Conservation (phyloP, 2,113 vertebrate genomes). For the Plestiodon gilberti region DNA sequence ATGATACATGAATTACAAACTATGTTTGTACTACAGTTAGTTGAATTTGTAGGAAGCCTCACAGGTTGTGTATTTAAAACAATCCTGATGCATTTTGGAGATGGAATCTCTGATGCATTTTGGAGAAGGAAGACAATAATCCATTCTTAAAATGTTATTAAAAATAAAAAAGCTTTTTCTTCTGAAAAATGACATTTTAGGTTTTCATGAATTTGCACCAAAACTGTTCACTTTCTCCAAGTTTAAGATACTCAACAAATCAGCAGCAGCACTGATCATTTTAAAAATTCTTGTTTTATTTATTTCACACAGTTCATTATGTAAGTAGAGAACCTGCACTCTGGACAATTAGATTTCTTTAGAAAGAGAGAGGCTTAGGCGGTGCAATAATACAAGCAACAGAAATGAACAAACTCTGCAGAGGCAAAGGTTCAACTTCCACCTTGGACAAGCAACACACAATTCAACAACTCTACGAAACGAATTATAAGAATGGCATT, state of each 20-base stretch:
- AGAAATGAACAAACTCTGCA: conserved; percentile 71
- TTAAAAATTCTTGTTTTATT: conserved; percentile 73
- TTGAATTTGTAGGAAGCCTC: conserved; percentile 74
- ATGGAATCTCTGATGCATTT: conserved; percentile 60
- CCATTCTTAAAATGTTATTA: conserved; percentile 69
- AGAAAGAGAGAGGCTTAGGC: conserved; percentile 68
- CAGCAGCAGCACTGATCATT: conserved; percentile 52
- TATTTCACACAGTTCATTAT: conserved; percentile 79
- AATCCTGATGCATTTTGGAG: conserved; percentile 71
- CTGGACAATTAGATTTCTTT: conserved; percentile 71
- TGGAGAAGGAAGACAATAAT: conserved; percentile 72
- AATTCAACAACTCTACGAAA: conserved; percentile 68
- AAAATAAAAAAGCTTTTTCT: conserved; percentile 63
- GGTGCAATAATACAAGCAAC: conserved; percentile 70
- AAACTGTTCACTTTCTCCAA: conserved; percentile 71
- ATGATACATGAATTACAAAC: conserved; percentile 78
- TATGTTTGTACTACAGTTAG: conserved; percentile 77
- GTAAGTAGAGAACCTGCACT: conserved; percentile 68
- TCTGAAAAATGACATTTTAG: conserved; percentile 61
- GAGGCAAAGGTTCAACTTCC: conserved; percentile 62
- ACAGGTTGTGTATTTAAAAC: conserved; percentile 70
- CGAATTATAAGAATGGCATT: conserved; percentile 71
- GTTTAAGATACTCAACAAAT: conserved; percentile 67
- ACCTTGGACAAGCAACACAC: conserved; percentile 66
- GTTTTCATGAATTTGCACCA: conserved; percentile 73